These are phyloP conservation scores for Coilia nasus DNA, from an alignment of 2,797 vertebrate species.

Conservation along the genomic window DNA sequence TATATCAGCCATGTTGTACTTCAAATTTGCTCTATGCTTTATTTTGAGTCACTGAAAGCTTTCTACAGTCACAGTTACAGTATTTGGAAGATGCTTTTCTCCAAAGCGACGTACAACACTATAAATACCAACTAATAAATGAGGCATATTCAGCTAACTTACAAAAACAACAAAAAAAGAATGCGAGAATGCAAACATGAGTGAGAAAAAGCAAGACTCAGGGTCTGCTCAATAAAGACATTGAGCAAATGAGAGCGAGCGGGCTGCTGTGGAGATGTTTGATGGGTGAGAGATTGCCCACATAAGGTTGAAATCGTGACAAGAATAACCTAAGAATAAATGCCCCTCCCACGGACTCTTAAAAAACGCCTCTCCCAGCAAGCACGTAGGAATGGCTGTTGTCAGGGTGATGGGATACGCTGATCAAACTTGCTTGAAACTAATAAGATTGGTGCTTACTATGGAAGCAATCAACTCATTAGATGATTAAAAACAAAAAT, in stretches of 20 bases:
- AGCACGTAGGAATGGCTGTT: not conserved
- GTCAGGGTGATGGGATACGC: not conserved
- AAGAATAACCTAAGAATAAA: slow-evolving; percentile 22
- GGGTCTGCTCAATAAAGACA: not conserved
- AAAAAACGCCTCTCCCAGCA: slow-evolving; percentile 10
- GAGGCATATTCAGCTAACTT: too few relatives aligned
- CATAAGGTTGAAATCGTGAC: slow-evolving; percentile 4
- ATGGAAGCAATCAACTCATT: slow-evolving; percentile 11
- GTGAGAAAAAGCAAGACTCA: not conserved
- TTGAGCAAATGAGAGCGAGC: not conserved
- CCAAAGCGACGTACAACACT: too few relatives aligned
- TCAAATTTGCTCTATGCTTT: too few relatives aligned
- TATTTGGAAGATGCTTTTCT: too few relatives aligned
- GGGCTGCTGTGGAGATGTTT: not conserved
- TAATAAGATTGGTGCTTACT: not conserved
- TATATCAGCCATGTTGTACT: too few relatives aligned
- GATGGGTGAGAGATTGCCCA: slow-evolving; percentile 14
- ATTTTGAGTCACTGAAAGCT: too few relatives aligned
- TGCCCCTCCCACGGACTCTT: not conserved
- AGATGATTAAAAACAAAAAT: slow-evolving; percentile 10
- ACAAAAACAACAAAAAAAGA: too few relatives aligned
- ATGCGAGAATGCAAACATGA: too few relatives aligned
- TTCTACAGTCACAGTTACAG: too few relatives aligned
- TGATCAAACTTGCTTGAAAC: slow-evolving; percentile 20
- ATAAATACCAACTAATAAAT: too few relatives aligned